phyloP scores from a whole-genome alignment of 2,113 vertebrate species.

The Lepisosteus oculatus region DNA sequence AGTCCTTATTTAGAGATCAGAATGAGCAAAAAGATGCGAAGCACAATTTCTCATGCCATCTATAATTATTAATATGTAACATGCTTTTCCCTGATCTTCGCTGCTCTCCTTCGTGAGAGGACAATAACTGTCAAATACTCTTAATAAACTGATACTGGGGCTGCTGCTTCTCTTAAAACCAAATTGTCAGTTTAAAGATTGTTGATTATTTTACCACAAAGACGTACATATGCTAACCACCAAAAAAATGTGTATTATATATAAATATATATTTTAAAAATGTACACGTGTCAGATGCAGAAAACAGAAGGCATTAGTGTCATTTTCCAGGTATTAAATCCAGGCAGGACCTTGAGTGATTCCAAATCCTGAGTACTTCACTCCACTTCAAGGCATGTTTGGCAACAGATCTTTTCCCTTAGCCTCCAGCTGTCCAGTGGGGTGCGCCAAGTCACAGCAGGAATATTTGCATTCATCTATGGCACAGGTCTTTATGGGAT shows the following conservation, averaged over 20 bases:
- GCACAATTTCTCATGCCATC: constrained; percentile 1
- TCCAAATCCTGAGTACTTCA: constrained; percentile 63
- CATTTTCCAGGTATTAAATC: constrained; percentile 56
- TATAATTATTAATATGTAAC: constrained; percentile 9
- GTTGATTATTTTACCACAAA: not conserved
- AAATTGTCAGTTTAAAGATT: too few relatives aligned
- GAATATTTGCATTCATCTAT: constrained; percentile 79
- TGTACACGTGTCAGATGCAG: not conserved
- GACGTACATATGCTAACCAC: not conserved
- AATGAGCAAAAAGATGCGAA: too few relatives aligned
- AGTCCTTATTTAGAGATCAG: too few relatives aligned
- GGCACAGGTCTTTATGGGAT: constrained; percentile 53
- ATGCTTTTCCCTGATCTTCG: not conserved
- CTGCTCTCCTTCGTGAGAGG: too few relatives aligned
- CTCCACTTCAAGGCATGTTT: constrained; percentile 70
- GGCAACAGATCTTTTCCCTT: constrained; percentile 76
- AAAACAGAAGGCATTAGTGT: constrained; percentile 8
- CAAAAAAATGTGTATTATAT: too few relatives aligned
- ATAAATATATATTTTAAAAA: not conserved
- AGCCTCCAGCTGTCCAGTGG: constrained; percentile 91
- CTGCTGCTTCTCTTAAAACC: too few relatives aligned
- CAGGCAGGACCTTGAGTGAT: constrained; percentile 34
- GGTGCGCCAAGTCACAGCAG: constrained; percentile 95
- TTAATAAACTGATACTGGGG: too few relatives aligned
- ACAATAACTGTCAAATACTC: too few relatives aligned